phyloP scores from a whole-genome alignment of 2,113 vertebrate species.

The Alligator sinensis region DNA sequence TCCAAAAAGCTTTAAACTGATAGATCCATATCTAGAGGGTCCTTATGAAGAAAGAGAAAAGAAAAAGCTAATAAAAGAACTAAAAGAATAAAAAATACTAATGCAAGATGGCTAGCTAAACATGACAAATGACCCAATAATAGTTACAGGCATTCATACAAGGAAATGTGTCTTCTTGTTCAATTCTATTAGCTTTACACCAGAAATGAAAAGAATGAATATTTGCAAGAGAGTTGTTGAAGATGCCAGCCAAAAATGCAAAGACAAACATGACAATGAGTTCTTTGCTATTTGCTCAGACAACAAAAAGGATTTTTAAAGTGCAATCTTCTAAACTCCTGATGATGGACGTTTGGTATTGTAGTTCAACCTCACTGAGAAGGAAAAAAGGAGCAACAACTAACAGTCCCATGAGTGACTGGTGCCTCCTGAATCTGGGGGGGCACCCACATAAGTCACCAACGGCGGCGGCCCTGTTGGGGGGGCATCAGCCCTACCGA shows the following conservation, averaged over 20 bases:
- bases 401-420: background rate
- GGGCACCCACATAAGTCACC: too few species aligned
- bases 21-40: slow-evolving; percentile 31
- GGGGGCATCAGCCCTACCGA: too few species aligned
- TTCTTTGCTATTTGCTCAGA: background rate
- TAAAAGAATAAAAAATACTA: background rate
- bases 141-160: background rate
- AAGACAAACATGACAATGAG: background rate
- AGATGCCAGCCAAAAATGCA: background rate
- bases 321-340: background rate
- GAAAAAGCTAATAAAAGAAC: background rate
- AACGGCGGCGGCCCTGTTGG: too few species aligned
- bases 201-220: background rate
- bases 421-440: too few species aligned
- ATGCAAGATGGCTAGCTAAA: background rate
- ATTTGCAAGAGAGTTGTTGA: background rate
- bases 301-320: background rate
- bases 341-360: background rate
- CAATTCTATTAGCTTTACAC: background rate
- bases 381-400: background rate
- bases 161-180: background rate
- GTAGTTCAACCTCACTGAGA: background rate
- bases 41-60: background rate
- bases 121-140: background rate
- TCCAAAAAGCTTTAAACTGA: slow-evolving; percentile 19